Evolutionary conservation across 2,888 invertebrate genomes (phyloP), one percentile per base, ranked within the genome.

Genomic region (Spodoptera picta): DNA sequence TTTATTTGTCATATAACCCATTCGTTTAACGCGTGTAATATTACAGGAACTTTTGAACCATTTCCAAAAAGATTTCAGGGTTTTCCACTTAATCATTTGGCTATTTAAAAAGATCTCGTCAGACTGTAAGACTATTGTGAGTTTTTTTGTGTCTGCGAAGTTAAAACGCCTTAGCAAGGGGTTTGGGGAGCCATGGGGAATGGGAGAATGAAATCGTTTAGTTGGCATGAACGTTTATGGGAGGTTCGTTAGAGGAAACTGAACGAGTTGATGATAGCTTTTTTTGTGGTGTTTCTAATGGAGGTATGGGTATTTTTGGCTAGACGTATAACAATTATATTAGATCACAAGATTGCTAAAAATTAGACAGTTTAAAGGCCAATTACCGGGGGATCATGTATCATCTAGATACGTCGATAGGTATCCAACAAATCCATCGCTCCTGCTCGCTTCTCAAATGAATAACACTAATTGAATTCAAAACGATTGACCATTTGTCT

Each of bases 121-220:
- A 57, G 60, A 62, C 47, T 27, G 44, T 42, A 47, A 68, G 23
- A 42, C 44, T 24, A 52, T 60, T 51, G 46, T 27, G 5, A 41
- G 10, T 2, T 9, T 46, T 60, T 77, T 71, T 72, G 46, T 64
- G 75, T 81, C 73, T 80, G 69, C 53, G 5, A 70, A 65, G 70
- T 73, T 66, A 57, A 19, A 73, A 73, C 48, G 60, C 45, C 53
- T 65, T 48, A 60, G 27, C 54, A 46, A 65, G 64, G 68, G 73
- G 66, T 65, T 73, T 69, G 14, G 44, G 11, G 41, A 49, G 52
- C 54, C 24, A 65, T 51, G 69, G 65, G 54, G 24, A 64, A 27
- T 27, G 27, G 69, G 65, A 52, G 24, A 64, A 65, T 14, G 45
- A 44, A 11, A 60, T 55, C 57, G 49, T 47, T 71, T 57, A 50